Conservation (phyloP, 1,140 invertebrate species). For the Drosophila miranda region DNA sequence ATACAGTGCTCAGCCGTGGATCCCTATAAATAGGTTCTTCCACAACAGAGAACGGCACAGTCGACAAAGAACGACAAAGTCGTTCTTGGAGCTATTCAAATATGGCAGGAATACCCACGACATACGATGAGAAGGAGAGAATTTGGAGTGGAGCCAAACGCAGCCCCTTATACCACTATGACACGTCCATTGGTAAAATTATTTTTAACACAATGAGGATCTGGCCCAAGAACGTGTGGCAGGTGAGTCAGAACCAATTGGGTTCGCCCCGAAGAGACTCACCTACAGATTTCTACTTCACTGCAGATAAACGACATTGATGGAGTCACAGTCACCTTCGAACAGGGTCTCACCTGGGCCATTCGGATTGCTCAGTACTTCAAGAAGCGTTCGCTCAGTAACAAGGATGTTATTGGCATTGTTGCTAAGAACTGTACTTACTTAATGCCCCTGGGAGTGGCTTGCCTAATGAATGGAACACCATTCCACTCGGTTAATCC, state of each 20-base stretch:
- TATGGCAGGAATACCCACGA: slow-evolving; percentile 23
- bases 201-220: slow-evolving; percentile 47
- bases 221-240: slow-evolving; percentile 52
- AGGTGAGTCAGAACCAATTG: slow-evolving; percentile 21
- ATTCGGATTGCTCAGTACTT: slow-evolving; percentile 57
- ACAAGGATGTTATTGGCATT: slow-evolving; percentile 61
- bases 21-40: no score
- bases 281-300: neutral
- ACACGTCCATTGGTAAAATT: slow-evolving; percentile 37
- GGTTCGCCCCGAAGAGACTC: neutral
- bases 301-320: slow-evolving; percentile 50
- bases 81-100: neutral
- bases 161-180: slow-evolving; percentile 36
- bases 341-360: slow-evolving; percentile 48
- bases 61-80: neutral
- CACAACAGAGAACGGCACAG: neutral
- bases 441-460: slow-evolving; percentile 50
- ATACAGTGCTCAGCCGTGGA: no score
- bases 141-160: slow-evolving; percentile 50
- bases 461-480: slow-evolving; percentile 58
- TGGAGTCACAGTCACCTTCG: slow-evolving; percentile 45
- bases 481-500: slow-evolving; percentile 58
- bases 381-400: slow-evolving; percentile 33
- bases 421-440: slow-evolving; percentile 57
- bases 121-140: slow-evolving; percentile 50